A percentile compares a stretch with the other conserved stretches of the same genome.
phyloP scores from a whole-genome alignment of 2,888 invertebrate species.

The Eristalinus aeneus region DNA sequence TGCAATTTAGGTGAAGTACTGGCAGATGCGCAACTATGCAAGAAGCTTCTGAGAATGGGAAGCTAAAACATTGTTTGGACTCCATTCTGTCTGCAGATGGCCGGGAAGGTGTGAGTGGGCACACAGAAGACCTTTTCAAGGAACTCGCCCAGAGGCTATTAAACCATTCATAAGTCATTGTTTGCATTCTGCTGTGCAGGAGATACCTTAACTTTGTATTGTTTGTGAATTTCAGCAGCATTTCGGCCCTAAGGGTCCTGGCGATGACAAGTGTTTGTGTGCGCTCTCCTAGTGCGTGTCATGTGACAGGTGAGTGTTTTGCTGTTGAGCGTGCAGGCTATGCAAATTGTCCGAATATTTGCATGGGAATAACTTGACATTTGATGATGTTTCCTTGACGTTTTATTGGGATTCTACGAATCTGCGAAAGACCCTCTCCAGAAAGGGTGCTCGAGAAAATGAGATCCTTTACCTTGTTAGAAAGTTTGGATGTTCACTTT shows the following conservation, averaged over 20 bases:
- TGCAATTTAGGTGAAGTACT: constrained; percentile 47
- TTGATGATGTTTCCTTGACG: not conserved
- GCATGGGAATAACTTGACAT: not conserved
- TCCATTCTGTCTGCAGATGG: constrained; percentile 2
- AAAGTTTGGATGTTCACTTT: too few relatives aligned
- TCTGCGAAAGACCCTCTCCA: not conserved
- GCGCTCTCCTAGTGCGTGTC: not conserved
- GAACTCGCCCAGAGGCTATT: constrained; percentile 62
- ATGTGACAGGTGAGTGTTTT: constrained; percentile 26
- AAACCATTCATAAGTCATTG: constrained; percentile 61
- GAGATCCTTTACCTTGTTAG: too few relatives aligned
- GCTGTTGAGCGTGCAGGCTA: constrained; percentile 16
- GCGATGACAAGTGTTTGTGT: constrained; percentile 28
- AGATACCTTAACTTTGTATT: constrained; percentile 32
- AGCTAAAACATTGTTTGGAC: constrained; percentile 56
- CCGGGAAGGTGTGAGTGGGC: constrained; percentile 49
- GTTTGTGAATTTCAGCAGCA: constrained; percentile 33
- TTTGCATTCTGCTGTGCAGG: constrained; percentile 40
- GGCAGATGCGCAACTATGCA: constrained; percentile 12
- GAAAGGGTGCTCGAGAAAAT: not conserved
- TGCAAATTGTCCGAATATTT: not conserved
- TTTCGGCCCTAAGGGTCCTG: constrained; percentile 11
- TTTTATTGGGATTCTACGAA: not conserved
- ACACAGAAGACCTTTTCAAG: constrained; percentile 61
- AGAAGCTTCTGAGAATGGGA: constrained; percentile 31